Base-by-base conservation (phyloP, 2,888 invertebrate species). In the Parthenolecanium corni region DNA sequence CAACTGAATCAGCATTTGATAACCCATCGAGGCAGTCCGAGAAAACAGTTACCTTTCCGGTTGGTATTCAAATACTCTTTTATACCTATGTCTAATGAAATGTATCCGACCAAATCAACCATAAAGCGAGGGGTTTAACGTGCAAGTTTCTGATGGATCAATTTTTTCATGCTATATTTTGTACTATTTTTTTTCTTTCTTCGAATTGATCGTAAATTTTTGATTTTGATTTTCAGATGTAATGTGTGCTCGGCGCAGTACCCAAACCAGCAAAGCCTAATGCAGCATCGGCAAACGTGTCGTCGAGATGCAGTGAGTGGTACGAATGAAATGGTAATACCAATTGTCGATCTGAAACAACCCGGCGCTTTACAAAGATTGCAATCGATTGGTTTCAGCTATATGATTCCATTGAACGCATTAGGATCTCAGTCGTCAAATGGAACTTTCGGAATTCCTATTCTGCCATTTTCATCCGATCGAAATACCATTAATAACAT, bases 231-330 rank as follows among this genome's bases (percentile, higher is more conserved):
- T 66, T 66, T 11, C 61, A 67, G 82, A 67, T 86, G 86, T 68
- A 83, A 83, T 68, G 76, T 83, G 52, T 86, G 86, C 69, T 81
- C 83, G 0, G 84, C 85, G 0, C 81, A 84, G 31, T 86, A 85
- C 70, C 83, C 85, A 0, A 83, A 82, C 56, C 78, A 79, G 0
- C 73, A 76, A 56, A 78, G 77, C 14, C 71, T 81, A 56, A 73
- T 74, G 47, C 77, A 82, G 67, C 86, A 86, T 70, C 76, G 84
- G 42, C 84, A 83, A 68, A 80, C 81, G 57, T 79, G 77, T 68
- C 80, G 80, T 67, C 79, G 78, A 67, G 79, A 79, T 14, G 69
- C 71, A 0, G 14, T 52, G 1, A 6, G 52, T 31, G 72, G 73
- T 16, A 75, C 75, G 14, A 74, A 76, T 72, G 86, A 86, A 69